phyloP scores from a whole-genome alignment of 37 sponge, comb jelly and placozoan genomes.

The Ephydatia muelleri region DNA sequence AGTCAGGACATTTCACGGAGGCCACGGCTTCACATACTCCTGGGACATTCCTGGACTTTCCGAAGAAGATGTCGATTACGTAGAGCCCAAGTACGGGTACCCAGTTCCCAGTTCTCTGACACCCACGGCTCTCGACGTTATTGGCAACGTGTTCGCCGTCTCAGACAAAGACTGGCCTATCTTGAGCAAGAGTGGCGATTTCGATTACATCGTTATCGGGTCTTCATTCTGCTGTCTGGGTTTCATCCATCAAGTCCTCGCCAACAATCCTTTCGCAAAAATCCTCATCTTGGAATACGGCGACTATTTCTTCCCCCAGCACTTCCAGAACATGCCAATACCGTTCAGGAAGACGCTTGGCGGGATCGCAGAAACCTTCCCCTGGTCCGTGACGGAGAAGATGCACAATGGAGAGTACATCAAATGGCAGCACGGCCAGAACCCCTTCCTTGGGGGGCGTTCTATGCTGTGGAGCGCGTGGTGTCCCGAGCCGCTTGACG shows the following conservation, averaged over 20 bases:
- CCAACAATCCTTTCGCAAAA: slow-evolving; percentile 52
- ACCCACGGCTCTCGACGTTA: neutral
- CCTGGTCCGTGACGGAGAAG: slow-evolving; percentile 22
- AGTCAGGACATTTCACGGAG: too few species aligned
- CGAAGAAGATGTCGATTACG: neutral
- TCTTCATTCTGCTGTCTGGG: slow-evolving; percentile 34
- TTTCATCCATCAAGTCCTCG: slow-evolving; percentile 17
- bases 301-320: slow-evolving; percentile 29
- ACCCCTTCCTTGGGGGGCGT: slow-evolving; percentile 43
- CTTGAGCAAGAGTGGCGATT: neutral
- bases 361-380: slow-evolving; percentile 28
- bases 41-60: too few species aligned
- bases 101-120: slow-evolving; percentile 18
- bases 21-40: too few species aligned
- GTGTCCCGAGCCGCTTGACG: slow-evolving; percentile 38
- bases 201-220: slow-evolving; percentile 57
- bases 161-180: slow-evolving; percentile 35
- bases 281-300: slow-evolving; percentile 53
- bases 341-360: slow-evolving; percentile 11
- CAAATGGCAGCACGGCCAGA: slow-evolving; percentile 42
- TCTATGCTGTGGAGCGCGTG: slow-evolving; percentile 51
- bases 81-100: slow-evolving; percentile 24
- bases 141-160: slow-evolving; percentile 25
- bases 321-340: slow-evolving; percentile 51
- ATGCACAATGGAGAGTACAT: slow-evolving; percentile 41